These are phyloP conservation scores for Pristiophorus japonicus DNA, from an alignment of 2,113 vertebrate genomes.

Conservation along the genomic window DNA sequence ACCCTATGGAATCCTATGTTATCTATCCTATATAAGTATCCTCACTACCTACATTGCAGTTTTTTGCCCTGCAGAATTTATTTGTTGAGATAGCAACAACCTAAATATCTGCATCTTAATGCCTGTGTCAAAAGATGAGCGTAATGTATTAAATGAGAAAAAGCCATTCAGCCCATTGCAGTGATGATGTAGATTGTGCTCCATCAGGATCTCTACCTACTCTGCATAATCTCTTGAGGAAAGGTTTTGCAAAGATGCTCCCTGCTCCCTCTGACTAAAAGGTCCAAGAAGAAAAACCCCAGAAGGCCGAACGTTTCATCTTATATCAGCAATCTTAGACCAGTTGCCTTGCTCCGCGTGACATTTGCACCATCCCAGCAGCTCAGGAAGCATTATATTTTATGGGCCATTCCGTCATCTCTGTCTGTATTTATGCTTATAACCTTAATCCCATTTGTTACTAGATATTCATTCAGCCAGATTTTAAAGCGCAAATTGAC, in stretches of 20 bases:
- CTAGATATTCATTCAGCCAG: too few species aligned
- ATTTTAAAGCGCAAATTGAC: too few species aligned
- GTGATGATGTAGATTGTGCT: background rate
- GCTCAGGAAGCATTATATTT: too few species aligned
- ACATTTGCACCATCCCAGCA: too few species aligned
- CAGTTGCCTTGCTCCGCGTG: background rate
- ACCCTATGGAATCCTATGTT: too few species aligned
- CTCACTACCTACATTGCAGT: background rate
- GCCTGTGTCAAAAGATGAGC: background rate
- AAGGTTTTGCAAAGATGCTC: background rate
- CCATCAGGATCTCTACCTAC: background rate
- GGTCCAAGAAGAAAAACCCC: background rate
- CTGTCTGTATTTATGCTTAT: too few species aligned
- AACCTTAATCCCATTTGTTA: too few species aligned
- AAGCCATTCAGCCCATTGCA: background rate
- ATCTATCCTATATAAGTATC: too few species aligned
- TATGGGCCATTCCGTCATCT: too few species aligned
- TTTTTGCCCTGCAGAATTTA: background rate
- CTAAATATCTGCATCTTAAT: background rate
- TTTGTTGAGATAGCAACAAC: background rate
- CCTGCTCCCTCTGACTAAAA: background rate
- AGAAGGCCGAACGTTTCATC: background rate
- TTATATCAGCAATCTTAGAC: background rate
- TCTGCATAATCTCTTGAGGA: background rate
- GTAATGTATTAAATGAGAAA: background rate